Evolutionary conservation across 2,797 vertebrate species (phyloP).

Genomic region (Platalea minor): DNA sequence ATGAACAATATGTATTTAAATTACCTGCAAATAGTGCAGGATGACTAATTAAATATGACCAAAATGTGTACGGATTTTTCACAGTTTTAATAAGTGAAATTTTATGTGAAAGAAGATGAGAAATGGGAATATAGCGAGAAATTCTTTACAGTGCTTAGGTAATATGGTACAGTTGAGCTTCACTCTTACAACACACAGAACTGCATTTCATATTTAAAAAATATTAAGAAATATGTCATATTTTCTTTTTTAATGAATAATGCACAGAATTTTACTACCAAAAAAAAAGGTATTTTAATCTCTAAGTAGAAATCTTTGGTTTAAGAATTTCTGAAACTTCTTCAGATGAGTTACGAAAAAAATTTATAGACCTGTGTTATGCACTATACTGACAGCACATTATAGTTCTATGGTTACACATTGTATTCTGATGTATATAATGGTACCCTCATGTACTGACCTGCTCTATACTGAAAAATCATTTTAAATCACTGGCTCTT

Average conservation of each 20-base stretch:
- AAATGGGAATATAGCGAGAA: not conserved
- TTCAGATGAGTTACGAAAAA: not conserved
- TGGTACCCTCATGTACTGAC: not conserved
- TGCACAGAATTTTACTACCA: not conserved
- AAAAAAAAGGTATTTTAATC: not conserved
- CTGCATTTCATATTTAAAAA: not conserved
- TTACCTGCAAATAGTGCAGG: not conserved
- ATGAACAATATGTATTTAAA: conserved; percentile 21
- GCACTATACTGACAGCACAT: not conserved
- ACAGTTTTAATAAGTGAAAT: not conserved
- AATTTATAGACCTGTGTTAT: not conserved
- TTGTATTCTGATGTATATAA: not conserved
- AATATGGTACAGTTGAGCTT: not conserved
- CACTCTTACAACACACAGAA: not conserved
- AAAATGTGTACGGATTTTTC: not conserved
- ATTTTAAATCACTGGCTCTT: not conserved
- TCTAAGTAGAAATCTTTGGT: not conserved
- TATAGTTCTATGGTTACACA: not conserved
- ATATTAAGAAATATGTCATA: not conserved
- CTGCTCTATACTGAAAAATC: not conserved
- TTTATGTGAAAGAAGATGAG: not conserved
- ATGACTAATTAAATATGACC: conserved; percentile 1
- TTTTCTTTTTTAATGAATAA: not conserved
- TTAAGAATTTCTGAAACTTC: not conserved
- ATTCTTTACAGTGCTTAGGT: not conserved